Base-by-base conservation (phyloP, 2,113 vertebrate species). In the Aplodontia rufa region DNA sequence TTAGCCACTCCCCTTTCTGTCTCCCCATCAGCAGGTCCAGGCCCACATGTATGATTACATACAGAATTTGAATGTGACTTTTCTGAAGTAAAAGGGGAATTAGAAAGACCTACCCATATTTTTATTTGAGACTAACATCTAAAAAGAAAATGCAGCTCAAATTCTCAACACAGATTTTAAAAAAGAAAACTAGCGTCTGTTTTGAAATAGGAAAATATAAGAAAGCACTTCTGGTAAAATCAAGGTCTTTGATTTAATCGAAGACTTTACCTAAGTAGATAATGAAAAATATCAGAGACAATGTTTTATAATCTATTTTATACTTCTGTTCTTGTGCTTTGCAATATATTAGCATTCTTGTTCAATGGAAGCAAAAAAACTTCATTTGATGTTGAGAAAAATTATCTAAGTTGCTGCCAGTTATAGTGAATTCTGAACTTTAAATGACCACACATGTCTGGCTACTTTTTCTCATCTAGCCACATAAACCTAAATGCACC, bases 251-350 rank as follows among this genome's bases (percentile, higher is more conserved):
- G 30, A 30, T 32, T 55, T 91, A 20, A 76, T 64, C 20, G n/a
- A 75, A 74, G 10, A 72, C 51, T 84, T 74, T 20, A 66, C 35
- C n/a, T 87, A 14, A 64, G 14, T 76, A 20, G 7, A n/a, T 66
- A 75, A 82, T 85, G 26, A 92, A 92, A 28, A 89, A 45, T 64
- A 88, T 45, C 5, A 82, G 24, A 14, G 20, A 42, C 53, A 84
- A 13, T 86, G 89, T 47, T 85, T 51, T n/a, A 42, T 9, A 42
- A 80, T 53, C 40, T 24, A 76, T 17, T 66, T 74, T 83, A 37
- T 72, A n/a, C 10, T 30, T 90, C 20, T 76, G 1, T 40, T 88
- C 91, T 45, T 19, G 80, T 74, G 30, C 7, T 81, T 78, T 82
- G 7, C 5, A 55, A 40, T 32, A 17, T 35, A 68, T 37, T n/a